Percentiles rank a stretch among this genome's conserved stretches.
These are phyloP conservation scores for Drosophila subobscura DNA, from an alignment of 1,140 invertebrate genomes.

Conservation along the genomic window DNA sequence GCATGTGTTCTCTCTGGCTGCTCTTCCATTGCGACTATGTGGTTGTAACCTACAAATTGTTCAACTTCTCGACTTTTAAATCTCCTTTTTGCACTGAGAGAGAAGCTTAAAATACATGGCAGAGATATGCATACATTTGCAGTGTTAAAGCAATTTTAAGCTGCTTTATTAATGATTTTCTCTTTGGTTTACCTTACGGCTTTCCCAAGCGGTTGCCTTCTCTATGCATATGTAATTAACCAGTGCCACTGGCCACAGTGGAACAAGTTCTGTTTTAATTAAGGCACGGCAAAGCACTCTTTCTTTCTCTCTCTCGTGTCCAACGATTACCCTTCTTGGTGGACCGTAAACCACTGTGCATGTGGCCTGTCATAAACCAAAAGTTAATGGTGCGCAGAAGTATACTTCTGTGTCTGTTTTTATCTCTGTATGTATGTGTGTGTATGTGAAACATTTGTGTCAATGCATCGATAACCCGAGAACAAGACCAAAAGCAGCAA, in stretches of 20 bases:
- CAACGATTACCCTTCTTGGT: background rate
- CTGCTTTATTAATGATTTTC: constrained; percentile 80
- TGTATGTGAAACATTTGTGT: constrained; percentile 56
- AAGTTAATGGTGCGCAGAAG: constrained; percentile 57
- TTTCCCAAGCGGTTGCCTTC: constrained; percentile 20
- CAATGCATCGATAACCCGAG: constrained; percentile 74
- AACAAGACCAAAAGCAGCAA: constrained; percentile 41
- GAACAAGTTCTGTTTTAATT: background rate
- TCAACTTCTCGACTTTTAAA: constrained; percentile 60
- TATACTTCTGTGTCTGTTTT: constrained; percentile 11
- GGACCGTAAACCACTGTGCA: background rate
- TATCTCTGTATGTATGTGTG: background rate
- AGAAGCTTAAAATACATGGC: constrained; percentile 24
- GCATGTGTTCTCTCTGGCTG: background rate
- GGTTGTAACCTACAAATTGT: constrained; percentile 54
- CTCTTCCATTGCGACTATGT: constrained; percentile 1
- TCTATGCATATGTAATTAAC: too few relatives aligned
- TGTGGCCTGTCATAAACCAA: constrained; percentile 38
- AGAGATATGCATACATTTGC: constrained; percentile 55
- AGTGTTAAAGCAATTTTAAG: constrained; percentile 78
- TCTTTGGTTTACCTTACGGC: constrained; percentile 36
- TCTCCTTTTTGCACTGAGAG: constrained; percentile 30
- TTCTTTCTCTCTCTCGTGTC: too few relatives aligned
- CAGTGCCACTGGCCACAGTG: background rate
- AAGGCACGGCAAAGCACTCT: too few relatives aligned